Evolutionary conservation across 2,888 invertebrate species (phyloP), one percentile per base, ranked within the genome.

Genomic region (Andrena marginata): DNA sequence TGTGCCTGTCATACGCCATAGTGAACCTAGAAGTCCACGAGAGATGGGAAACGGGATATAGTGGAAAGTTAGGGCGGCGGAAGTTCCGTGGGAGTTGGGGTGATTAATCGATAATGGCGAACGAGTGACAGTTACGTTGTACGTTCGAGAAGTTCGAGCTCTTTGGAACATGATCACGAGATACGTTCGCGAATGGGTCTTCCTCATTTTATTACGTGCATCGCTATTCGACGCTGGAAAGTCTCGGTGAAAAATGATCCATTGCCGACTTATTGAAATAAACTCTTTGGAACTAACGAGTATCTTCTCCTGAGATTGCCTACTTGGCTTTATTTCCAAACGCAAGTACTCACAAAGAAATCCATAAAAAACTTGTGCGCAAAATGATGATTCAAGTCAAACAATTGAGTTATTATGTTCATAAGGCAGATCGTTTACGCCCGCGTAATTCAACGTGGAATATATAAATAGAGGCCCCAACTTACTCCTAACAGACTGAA

Each of bases 91-190:
- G 23, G 76, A 80, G 84, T 80, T 74, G 7, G 59, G 49, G 63
- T 80, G 87, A 85, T 85, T 85, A 87, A 85, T 85, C 86, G 84
- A 87, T 85, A 85, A 80, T 62, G 49, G 69, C 23, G 60, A 16
- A 23, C 64, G 33, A 56, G 33, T 48, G 60, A 75, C 48, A 49
- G 73, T 64, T 70, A 65, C 64, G 49, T 69, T 65, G 10, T 56
- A 6, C 23, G 31, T n/a, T 33, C 42, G 13, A n/a, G 13, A 49
- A 63, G 62, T 65, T 10, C 20, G 0, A 16, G 5, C 62, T 59
- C 69, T 79, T 70, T 20, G 54, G 10, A 49, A 29, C 29, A 51
- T 26, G 49, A 77, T 65, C 13, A 0, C 42, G 59, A 35, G 26
- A 16, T 51, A 70, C 49, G 35, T n/a, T 42, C 35, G 31, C 29